Base-by-base conservation (phyloP, 2,113 vertebrate genomes). In the Etia nguti region DNA sequence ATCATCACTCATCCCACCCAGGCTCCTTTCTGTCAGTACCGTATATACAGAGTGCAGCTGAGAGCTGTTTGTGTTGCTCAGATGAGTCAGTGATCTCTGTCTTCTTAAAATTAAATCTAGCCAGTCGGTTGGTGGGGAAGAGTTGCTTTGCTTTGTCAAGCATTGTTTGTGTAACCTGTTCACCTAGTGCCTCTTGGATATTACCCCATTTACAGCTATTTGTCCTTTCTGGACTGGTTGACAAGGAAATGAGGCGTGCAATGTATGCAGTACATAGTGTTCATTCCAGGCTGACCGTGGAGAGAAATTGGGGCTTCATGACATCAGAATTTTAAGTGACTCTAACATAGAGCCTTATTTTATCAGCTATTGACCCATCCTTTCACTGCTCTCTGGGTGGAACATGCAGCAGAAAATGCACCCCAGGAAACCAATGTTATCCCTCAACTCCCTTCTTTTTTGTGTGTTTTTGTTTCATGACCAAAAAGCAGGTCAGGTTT, bases 401-500 rank as follows among this genome's bases (percentile, higher is more conserved):
- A 79, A 75, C 65, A 46, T n/a, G 59, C 83, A 46, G 80, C 52
- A 50, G 81, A 50, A 46, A 84, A 70, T 88, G 24, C 31, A 82
- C 41, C 36, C 59, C 15, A 16, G 29, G 26, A 68, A 77, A 24
- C 10, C 20, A 87, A 82, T 15, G 20, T 77, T 60, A 84, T 83
- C 57, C 59, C 20, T 85, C 1, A 2, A 26, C 22, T 16, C 3
- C 16, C 77, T 46, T 75, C 5, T 75, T 48, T 48, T 20, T 29
- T 20, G 15, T 75, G 15, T 29, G 24, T 18, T 75, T 48, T 77
- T n/a, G 18, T 65, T 55, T 70, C 15, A 59, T 77, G 46, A 31
- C 60, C 26, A 62, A 86, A 87, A 85, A 83, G 48, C 68, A 59
- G 82, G 79, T 50, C 59, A 86, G 84, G 88, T 86, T 94, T 94